These are phyloP conservation scores for Agonopterix heracliana DNA, from an alignment of 2,888 invertebrate species.

Conservation along the genomic window DNA sequence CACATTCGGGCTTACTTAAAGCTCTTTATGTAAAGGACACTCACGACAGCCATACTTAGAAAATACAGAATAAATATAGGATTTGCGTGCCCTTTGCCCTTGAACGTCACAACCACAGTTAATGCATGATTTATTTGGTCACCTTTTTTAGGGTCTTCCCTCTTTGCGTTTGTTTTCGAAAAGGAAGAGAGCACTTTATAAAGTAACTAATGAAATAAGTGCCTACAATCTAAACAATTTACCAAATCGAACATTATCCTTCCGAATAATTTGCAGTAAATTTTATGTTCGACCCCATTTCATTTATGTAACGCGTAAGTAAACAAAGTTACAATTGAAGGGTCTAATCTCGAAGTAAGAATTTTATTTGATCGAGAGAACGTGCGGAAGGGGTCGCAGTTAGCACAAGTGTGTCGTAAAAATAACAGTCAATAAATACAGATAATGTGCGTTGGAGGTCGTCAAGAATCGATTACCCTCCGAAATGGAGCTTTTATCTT, in stretches of 20 bases:
- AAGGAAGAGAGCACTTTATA: not conserved
- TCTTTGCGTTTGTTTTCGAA: not conserved
- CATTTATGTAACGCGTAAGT: no score
- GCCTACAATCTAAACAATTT: no score
- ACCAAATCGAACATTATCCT: no score
- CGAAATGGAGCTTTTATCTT: constrained; percentile 37
- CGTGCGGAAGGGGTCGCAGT: constrained; percentile 11
- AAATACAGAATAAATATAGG: not conserved
- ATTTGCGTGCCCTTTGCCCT: constrained; percentile 5
- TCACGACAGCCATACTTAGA: not conserved
- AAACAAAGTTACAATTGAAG: no score
- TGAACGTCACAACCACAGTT: constrained; percentile 8
- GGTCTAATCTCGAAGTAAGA: not conserved
- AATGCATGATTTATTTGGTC: constrained; percentile 3
- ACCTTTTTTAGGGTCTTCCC: not conserved
- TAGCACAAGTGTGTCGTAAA: constrained; percentile 28
- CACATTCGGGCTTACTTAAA: constrained; percentile 22
- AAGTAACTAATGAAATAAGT: no score
- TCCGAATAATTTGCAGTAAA: no score
- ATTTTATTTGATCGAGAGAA: constrained; percentile 1
- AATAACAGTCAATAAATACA: constrained; percentile 49
- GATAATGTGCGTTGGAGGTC: constrained; percentile 38
- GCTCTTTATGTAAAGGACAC: constrained; percentile 15
- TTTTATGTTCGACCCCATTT: no score
- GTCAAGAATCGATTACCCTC: constrained; percentile 46